A percentile compares a stretch with the other conserved stretches of the same genome.
Evolutionary conservation across 2,113 vertebrate genomes (phyloP).

Genomic region (Pseudopodoces humilis): DNA sequence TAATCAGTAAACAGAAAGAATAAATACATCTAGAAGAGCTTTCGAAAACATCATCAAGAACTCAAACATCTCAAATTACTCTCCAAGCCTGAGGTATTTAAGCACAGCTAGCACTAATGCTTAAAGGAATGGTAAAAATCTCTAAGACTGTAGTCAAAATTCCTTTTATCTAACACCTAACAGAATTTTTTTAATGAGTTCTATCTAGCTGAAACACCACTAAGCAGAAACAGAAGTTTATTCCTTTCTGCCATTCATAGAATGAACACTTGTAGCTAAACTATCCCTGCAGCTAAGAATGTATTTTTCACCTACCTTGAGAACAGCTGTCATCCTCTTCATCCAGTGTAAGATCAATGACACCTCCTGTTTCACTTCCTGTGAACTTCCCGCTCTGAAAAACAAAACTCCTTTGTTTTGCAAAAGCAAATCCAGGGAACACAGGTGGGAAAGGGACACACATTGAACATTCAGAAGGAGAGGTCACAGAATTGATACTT

Average conservation of each 20-base stretch:
- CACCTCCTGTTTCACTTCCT: slow-evolving; percentile 67
- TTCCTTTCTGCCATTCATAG: background rate
- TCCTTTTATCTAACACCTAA: background rate
- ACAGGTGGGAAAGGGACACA: background rate
- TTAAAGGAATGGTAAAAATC: background rate
- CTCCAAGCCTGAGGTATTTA: background rate
- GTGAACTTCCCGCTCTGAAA: slow-evolving; percentile 76
- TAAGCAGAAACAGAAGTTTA: background rate
- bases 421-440: slow-evolving; percentile 55
- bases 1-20: background rate
- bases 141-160: background rate
- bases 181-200: background rate
- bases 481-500: background rate
- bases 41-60: background rate
- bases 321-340: slow-evolving; percentile 76
- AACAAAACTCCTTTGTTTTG: slow-evolving; percentile 69
- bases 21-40: background rate
- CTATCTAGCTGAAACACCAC: background rate
- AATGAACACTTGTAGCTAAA: background rate
- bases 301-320: slow-evolving; percentile 62
- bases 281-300: background rate
- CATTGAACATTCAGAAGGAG: background rate
- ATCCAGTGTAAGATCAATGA: slow-evolving; percentile 84
- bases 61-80: background rate
- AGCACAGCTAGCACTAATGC: background rate